Evolutionary conservation across 2,797 vertebrate genomes (phyloP), one percentile per base, ranked within the genome.

Genomic region (Malacoraja senta): DNA sequence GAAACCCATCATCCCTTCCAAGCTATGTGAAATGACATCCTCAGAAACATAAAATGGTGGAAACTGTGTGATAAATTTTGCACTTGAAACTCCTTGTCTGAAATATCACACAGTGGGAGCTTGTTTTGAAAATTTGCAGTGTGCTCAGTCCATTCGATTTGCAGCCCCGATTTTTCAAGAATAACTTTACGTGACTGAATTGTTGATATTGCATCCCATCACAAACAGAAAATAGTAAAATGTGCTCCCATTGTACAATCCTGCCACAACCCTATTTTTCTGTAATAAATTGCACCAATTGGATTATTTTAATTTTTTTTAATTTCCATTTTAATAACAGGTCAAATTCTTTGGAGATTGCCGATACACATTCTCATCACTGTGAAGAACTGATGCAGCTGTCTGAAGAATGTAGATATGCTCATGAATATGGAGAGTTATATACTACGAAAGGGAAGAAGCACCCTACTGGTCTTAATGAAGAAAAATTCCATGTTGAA

Each of bases 321-420:
- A 94, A 93, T 93, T 93, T 93, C 93, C 4, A 94, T 95, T 95
- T 78, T 96, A 96, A 96, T 93, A 95, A 96, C 76, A 93, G 94
- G 72, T 94, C 95, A 2, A 96, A 95, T 81, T 35, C 94, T 0
- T 93, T 96, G 94, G 96, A 96, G 32, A 95, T 93, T 93, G 93
- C 95, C 24, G 94, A 96, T 78, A 93, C 93, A 58, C 94, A 95
- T 93, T 96, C 95, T 94, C 94, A 93, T 61, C 97, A 97, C 94
- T 95, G 96, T 93, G 93, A 95, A 61, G 95, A 97, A 93, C 93
- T 96, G 93, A 96, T 98, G 95, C 95, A 95, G 88, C 94, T 98
- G 94, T 97, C 98, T 71, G 94, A 95, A 94, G 96, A 97, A 76
- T 98, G 97, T 94, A 95, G 98, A 93, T 96, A 95, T 21, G 95